A percentile compares a stretch with the other conserved stretches of the same genome.
phyloP scores from a whole-genome alignment of 2,113 vertebrate species.

The Oceanodroma tethys region DNA sequence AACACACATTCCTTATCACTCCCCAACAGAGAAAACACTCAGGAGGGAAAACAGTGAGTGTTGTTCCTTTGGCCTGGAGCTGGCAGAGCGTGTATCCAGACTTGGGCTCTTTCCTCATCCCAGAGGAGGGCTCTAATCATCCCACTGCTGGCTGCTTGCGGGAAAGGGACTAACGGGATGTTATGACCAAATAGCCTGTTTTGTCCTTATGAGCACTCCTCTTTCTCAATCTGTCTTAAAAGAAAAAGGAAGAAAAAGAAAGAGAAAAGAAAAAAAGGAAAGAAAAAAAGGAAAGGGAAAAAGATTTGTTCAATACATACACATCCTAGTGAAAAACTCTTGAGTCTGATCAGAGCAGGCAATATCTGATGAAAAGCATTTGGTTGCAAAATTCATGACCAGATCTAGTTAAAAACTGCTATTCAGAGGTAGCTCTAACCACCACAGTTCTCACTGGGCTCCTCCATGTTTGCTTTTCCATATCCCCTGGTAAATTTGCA shows the following conservation, averaged over 20 bases:
- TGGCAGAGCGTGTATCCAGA: neutral
- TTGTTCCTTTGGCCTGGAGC: neutral
- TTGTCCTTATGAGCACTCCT: neutral
- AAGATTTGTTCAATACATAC: neutral
- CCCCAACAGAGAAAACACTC: neutral
- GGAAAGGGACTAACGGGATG: neutral
- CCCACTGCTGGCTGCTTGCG: neutral
- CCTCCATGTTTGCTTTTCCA: slow-evolving; percentile 37
- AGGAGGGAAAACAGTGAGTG: neutral
- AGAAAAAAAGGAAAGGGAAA: neutral
- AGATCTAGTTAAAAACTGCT: neutral
- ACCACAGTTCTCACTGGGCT: neutral
- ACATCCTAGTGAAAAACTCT: neutral
- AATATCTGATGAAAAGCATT: neutral
- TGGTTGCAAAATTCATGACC: neutral
- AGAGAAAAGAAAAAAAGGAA: too few species aligned
- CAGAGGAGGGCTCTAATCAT: neutral
- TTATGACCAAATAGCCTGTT: neutral
- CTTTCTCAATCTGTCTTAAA: neutral
- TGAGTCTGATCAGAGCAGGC: neutral
- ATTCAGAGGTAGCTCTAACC: neutral
- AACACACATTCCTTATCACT: neutral
- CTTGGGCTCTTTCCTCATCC: neutral
- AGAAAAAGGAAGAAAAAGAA: neutral
- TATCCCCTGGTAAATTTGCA: slow-evolving; percentile 22